A percentile compares a stretch with the other conserved stretches of the same genome.
Evolutionary conservation across 2,113 vertebrate species (phyloP).

Genomic region (Odocoileus hemionus): DNA sequence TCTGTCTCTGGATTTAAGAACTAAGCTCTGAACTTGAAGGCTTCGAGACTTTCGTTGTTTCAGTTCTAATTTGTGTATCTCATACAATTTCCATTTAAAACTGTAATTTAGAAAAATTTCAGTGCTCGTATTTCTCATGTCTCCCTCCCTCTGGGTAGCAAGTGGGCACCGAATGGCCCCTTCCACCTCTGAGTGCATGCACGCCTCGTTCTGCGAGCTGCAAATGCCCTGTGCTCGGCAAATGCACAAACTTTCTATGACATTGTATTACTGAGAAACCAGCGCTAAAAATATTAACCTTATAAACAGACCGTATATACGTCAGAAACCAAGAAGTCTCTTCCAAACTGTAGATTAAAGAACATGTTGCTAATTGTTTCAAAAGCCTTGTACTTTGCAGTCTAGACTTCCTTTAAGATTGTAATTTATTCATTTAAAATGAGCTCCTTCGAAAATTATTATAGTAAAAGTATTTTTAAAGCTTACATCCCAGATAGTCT

Average conservation of each 20-base stretch:
- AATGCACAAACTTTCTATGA: background rate
- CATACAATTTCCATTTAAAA: background rate
- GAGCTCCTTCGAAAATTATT: constrained; percentile 15
- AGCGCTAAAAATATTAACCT: constrained; percentile 53
- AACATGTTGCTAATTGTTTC: constrained; percentile 16
- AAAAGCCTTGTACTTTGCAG: constrained; percentile 38
- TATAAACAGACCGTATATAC: constrained; percentile 2
- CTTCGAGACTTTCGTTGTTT: background rate
- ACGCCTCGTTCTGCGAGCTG: background rate
- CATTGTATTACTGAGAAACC: constrained; percentile 23
- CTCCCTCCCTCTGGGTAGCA: background rate
- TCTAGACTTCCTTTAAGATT: constrained; percentile 8
- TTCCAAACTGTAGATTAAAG: constrained; percentile 40
- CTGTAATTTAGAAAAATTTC: background rate
- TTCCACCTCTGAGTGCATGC: background rate
- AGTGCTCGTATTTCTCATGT: background rate
- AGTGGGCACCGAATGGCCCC: background rate
- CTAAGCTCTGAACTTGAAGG: background rate
- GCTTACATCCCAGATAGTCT: background rate
- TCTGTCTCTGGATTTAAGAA: background rate
- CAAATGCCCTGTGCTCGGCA: constrained; percentile 23
- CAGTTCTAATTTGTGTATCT: background rate
- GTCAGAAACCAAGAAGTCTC: constrained; percentile 27
- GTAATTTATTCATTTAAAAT: constrained; percentile 22
- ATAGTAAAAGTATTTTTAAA: constrained; percentile 31